Base-by-base conservation (phyloP, 2,113 vertebrate species). In the Condylura cristata region DNA sequence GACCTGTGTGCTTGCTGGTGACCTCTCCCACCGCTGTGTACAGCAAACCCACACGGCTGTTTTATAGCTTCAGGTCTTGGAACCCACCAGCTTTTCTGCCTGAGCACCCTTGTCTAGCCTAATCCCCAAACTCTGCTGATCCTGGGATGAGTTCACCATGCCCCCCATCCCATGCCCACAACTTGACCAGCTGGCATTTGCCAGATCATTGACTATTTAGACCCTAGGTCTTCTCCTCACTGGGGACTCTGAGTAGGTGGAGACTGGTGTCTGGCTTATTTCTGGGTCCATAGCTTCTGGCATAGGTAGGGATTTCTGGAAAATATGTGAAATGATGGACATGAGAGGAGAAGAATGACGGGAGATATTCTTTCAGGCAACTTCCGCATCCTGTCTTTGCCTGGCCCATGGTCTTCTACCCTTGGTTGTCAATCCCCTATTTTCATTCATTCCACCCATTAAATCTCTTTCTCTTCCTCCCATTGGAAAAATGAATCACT, bases 391-490 rank as follows among this genome's bases (percentile, higher is more conserved):
- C n/a, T 94, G 65, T n/a, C 20, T 10, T 46, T 8, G 16, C 18
- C 28, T 46, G 6, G 16, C 4, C 51, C 30, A 75, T 16, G 20
- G 24, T 4, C 46, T 76, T 32, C 68, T 74, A 30, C 24, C 10
- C n/a, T n/a, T n/a, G n/a, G n/a, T n/a, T n/a, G 17, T 7, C 14
- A 18, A 0, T 10, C 20, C 48, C 14, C 22, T 48, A 58, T 30
- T 51, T 66, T 90, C 63, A 9, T 2, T 30, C 10, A 8, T 4
- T 11, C 24, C 68, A 2, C 8, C 0, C 0, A n/a, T n/a, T n/a
- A 7, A 3, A 20, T 44, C 78, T 60, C n/a, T 58, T 12, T 76
- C 26, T 70, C 80, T 76, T 37, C 24, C 44, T 79, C 44, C 11
- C 34, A 4, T 58, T 65, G 37, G 41, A 30, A 34, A 10, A 56